A percentile compares a stretch with the other conserved stretches of the same genome.
Evolutionary conservation across 2,888 invertebrate species (phyloP).

Genomic region (Philaethria dido): DNA sequence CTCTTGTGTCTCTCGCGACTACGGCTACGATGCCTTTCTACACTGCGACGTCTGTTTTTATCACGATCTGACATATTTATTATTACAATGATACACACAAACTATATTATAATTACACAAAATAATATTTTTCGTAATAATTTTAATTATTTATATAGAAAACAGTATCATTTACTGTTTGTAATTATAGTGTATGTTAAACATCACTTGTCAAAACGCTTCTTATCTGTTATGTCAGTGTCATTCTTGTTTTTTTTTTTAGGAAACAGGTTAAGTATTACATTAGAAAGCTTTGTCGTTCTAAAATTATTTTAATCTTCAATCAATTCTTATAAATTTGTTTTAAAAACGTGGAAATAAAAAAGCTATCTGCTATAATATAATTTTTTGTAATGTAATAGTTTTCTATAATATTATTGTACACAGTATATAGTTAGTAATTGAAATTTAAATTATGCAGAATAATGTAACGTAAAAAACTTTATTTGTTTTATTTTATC

Average conservation of each 20-base stretch:
- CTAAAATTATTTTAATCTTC: no score
- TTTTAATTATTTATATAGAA: neutral
- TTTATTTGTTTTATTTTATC: no score
- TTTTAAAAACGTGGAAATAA: no score
- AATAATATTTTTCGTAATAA: neutral
- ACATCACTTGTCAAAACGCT: neutral
- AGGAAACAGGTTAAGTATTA: no score
- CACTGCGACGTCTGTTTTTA: constrained; percentile 49
- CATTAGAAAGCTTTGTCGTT: no score
- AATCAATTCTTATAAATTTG: no score
- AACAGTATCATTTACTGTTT: neutral
- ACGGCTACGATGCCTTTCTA: constrained; percentile 50
- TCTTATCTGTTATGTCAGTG: neutral
- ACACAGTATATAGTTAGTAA: no score
- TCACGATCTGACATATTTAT: constrained; percentile 48
- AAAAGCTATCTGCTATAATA: no score
- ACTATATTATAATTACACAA: neutral
- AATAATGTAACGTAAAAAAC: no score
- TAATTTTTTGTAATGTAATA: no score
- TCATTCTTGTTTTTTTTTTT: neutral
- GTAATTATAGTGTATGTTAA: neutral
- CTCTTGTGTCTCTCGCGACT: constrained; percentile 44
- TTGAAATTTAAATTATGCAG: no score
- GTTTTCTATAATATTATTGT: no score
- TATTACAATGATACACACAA: neutral